A percentile compares a stretch with the other conserved stretches of the same genome.
phyloP scores from a whole-genome alignment of 2,113 vertebrate genomes.

The Pedionomus torquatus region DNA sequence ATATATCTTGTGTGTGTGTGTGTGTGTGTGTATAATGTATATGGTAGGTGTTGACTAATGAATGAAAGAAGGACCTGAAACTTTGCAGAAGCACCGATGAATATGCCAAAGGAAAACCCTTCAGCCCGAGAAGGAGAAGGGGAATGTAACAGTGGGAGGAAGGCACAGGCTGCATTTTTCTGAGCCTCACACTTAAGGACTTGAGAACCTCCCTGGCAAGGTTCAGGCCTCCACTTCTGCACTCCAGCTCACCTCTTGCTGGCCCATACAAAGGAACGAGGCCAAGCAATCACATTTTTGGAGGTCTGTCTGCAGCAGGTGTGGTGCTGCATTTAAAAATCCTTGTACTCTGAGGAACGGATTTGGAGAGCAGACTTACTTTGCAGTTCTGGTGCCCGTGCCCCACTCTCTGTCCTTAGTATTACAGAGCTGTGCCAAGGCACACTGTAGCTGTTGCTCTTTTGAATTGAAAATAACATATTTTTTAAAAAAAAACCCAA shows the following conservation, averaged over 20 bases:
- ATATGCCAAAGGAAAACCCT: neutral
- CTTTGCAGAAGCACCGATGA: neutral
- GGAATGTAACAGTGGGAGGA: neutral
- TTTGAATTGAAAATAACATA: neutral
- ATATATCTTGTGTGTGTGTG: neutral
- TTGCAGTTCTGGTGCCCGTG: neutral
- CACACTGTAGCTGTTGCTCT: neutral
- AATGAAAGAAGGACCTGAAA: neutral
- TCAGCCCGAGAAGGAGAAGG: neutral
- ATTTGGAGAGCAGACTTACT: neutral
- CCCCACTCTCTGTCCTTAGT: neutral
- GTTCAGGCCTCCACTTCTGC: neutral
- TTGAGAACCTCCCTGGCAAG: neutral
- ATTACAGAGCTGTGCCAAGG: neutral
- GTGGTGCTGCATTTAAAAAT: neutral
- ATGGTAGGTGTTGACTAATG: neutral
- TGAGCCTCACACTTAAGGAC: neutral
- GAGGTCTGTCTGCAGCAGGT: neutral
- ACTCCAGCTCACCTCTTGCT: neutral
- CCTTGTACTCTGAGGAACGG: neutral
- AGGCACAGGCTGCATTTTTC: neutral
- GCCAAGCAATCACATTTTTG: neutral
- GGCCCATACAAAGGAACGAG: neutral
- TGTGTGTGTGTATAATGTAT: neutral
- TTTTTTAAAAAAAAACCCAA: neutral